Conservation (phyloP, 2,113 vertebrate genomes). For the Dolichotis patagonum region DNA sequence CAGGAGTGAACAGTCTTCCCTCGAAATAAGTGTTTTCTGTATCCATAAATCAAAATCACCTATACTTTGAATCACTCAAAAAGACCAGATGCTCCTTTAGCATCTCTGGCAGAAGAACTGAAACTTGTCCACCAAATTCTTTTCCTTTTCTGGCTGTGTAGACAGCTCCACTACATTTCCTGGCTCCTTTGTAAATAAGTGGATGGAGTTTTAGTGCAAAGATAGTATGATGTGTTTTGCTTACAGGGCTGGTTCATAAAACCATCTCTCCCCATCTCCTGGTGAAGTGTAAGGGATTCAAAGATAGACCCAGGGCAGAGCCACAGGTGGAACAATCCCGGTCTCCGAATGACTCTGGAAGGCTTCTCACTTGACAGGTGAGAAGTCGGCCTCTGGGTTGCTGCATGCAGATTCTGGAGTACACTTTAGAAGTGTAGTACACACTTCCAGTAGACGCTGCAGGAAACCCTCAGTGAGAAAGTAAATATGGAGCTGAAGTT, state of each 20-base stretch:
- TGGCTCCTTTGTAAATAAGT: slow-evolving; percentile 9
- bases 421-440: background rate
- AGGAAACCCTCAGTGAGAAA: background rate
- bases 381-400: background rate
- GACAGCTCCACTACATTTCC: background rate
- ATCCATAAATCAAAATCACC: background rate
- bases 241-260: background rate
- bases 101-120: background rate
- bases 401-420: background rate
- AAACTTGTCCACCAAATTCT: background rate
- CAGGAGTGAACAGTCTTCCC: background rate
- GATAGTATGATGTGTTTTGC: background rate
- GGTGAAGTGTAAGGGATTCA: background rate
- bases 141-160: background rate
- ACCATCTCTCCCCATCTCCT: background rate
- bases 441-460: background rate
- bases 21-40: slow-evolving; percentile 30
- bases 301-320: background rate
- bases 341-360: background rate
- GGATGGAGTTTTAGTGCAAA: slow-evolving; percentile 18
- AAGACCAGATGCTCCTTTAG: background rate
- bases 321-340: background rate
- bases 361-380: background rate
- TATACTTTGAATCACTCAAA: background rate
- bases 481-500: background rate